Base-by-base conservation (phyloP, 1,140 invertebrate genomes). In the Pseudomyrmex sp. region DNA sequence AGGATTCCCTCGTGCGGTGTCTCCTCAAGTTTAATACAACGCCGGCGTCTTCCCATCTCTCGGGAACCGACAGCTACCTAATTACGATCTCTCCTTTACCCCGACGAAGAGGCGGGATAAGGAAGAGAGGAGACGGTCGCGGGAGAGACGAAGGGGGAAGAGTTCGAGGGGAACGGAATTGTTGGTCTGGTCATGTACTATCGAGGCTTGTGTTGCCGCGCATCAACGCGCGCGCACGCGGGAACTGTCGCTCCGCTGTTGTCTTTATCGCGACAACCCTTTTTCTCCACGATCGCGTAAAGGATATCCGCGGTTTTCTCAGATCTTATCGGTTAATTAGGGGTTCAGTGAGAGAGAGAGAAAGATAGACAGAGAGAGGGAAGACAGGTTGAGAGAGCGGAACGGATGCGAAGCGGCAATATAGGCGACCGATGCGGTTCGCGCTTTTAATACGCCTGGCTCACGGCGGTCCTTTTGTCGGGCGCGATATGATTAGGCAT, bases 301-400 rank as follows among this genome's bases (percentile, higher is more conserved):
- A 58, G 44, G 48, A 82, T 73, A 59, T 48, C 50, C 26, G 70
- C 70, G 74, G 52, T 58, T 84, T 82, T 69, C 75, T 88, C 50
- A 88, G 87, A 88, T 88, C 86, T 61, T 85, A 88, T 88, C 87
- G 87, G 65, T 85, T 88, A 88, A 88, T 88, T 85, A 85, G 83
- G 58, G 86, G 12, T 66, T 82, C 86, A 74, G 59, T 12, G 18
- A 62, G 70, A 61, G 58, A 56, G 65, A 48, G 69, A 35, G 50
- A 7, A n/a, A 46, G 63, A 18, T 20, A 7, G 35, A 35, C 5
- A 35, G 35, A 35, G 35, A 35, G 35, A 35, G 5, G 5, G 35
- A 35, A 35, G 35, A 0, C 5, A 35, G 35, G 35, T 35, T 35
- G 35, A 35, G 44, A 84, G 58, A 54, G 52, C 80, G 63, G 65